These are phyloP conservation scores for Ochotona curzoniae DNA, from an alignment of 2,113 vertebrate genomes.

Conservation along the genomic window DNA sequence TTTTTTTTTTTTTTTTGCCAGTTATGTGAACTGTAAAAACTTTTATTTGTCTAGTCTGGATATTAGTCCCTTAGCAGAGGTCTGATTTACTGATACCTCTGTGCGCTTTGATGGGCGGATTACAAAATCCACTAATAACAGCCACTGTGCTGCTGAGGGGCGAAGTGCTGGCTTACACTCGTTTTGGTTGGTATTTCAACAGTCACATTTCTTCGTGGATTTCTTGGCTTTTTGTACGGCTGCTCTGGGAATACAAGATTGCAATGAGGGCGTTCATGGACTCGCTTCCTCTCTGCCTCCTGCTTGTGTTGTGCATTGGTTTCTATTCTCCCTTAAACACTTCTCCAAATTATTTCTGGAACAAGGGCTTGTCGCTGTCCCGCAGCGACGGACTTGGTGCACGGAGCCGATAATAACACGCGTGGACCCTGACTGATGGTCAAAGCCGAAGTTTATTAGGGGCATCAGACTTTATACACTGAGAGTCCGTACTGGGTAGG, in stretches of 20 bases:
- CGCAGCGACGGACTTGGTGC: too few species aligned
- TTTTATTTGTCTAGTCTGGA: not conserved
- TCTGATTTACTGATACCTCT: not conserved
- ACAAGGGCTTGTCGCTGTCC: too few species aligned
- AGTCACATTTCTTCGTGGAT: too few species aligned
- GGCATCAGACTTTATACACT: too few species aligned
- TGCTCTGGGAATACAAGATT: not conserved
- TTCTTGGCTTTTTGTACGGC: not conserved
- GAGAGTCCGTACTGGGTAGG: too few species aligned
- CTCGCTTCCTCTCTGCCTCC: not conserved
- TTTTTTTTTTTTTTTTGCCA: too few species aligned
- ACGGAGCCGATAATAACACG: too few species aligned
- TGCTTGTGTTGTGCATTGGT: not conserved
- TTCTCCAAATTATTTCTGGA: slow-evolving; percentile 39
- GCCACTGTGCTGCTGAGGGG: not conserved
- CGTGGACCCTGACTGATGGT: too few species aligned
- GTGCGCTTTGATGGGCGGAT: not conserved
- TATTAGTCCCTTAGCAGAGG: not conserved
- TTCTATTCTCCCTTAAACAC: not conserved
- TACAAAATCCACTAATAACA: not conserved
- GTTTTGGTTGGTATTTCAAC: not conserved
- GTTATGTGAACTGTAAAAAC: too few species aligned
- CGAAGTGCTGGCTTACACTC: too few species aligned
- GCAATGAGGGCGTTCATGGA: not conserved
- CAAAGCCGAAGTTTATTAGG: too few species aligned